Evolutionary conservation across 2,113 vertebrate genomes (phyloP).

Genomic region (Odontesthes bonariensis): DNA sequence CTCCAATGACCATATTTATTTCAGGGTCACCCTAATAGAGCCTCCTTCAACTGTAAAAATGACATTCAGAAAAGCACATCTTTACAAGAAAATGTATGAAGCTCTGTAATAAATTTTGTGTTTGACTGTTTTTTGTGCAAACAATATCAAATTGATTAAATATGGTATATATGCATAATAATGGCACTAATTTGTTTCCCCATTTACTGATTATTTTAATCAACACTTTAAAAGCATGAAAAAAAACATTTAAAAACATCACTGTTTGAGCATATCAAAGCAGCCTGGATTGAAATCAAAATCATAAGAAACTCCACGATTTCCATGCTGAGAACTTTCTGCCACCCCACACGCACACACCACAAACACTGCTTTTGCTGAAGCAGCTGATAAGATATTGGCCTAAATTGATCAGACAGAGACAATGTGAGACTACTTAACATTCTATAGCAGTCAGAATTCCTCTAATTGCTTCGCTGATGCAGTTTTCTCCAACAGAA

Average conservation of each 20-base stretch:
- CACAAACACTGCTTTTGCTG: slow-evolving; percentile 24
- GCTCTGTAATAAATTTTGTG: too few relatives aligned
- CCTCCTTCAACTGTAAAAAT: too few relatives aligned
- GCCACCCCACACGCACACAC: background rate
- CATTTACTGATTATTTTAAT: background rate
- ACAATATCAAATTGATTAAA: too few relatives aligned
- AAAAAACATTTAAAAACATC: background rate
- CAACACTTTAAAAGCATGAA: background rate
- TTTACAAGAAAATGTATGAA: too few relatives aligned
- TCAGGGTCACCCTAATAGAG: too few relatives aligned
- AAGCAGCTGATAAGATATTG: slow-evolving; percentile 47
- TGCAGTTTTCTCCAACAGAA: slow-evolving; percentile 39
- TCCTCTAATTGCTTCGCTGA: slow-evolving; percentile 56
- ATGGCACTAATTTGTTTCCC: too few relatives aligned
- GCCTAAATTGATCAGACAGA: slow-evolving; percentile 49
- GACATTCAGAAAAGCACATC: too few relatives aligned
- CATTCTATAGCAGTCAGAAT: slow-evolving; percentile 35
- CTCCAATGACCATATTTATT: too few relatives aligned
- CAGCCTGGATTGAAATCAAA: slow-evolving; percentile 9
- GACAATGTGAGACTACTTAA: slow-evolving; percentile 43
- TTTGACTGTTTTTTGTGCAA: too few relatives aligned
- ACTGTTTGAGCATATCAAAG: slow-evolving; percentile 6
- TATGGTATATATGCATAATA: too few relatives aligned
- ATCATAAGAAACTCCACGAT: slow-evolving; percentile 23
- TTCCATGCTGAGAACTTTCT: background rate